Evolutionary conservation across 1,140 invertebrate genomes (phyloP), one percentile per base, ranked within the genome.

Genomic region (Kradibia gibbosae): DNA sequence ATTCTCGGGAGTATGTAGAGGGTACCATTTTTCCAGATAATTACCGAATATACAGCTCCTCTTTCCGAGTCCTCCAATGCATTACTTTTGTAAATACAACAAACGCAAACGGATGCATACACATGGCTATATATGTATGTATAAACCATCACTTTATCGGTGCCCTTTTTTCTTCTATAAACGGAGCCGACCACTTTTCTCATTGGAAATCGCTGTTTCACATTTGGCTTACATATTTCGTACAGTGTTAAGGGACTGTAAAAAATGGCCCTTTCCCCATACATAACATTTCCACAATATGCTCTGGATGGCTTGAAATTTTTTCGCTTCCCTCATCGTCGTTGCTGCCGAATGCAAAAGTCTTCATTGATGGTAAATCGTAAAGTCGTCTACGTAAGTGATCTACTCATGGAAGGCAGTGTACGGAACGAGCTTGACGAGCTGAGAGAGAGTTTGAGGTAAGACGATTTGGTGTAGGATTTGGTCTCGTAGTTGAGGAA

Each of bases 141-240:
- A 65, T 65, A 65, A 65, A 36, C 31, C 62, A 65, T 28, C 67
- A 25, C n/a, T n/a, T 71, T 45, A 71, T 71, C 67, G 67, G 39
- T 39, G 39, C 67, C 45, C 67, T 42, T 71, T 70, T 45, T 71
- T 71, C 39, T 42, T 42, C 45, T 42, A n/a, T 71, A 71, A 71
- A 71, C 67, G 39, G 3, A 25, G 39, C 7, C 36, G 11, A 10
- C 67, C 5, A 70, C 34, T 42, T 28, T 48, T 45, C 67, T 71
- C 67, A 25, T 25, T 4, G 20, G 67, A 71, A 48, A 71, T 45
- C 67, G 34, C 67, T 45, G 42, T 11, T 25, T 71, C 36, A 22
- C 22, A 28, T 11, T n/a, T 1, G 17, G 39, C 22, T 22, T 15
- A 25, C 0, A 42, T 3, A 20, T n/a, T n/a, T 3, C 10, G 13